A percentile compares a stretch with the other conserved stretches of the same genome.
These are phyloP conservation scores for Acipenser transmontanus DNA, from an alignment of 2,797 vertebrate species.

Conservation along the genomic window DNA sequence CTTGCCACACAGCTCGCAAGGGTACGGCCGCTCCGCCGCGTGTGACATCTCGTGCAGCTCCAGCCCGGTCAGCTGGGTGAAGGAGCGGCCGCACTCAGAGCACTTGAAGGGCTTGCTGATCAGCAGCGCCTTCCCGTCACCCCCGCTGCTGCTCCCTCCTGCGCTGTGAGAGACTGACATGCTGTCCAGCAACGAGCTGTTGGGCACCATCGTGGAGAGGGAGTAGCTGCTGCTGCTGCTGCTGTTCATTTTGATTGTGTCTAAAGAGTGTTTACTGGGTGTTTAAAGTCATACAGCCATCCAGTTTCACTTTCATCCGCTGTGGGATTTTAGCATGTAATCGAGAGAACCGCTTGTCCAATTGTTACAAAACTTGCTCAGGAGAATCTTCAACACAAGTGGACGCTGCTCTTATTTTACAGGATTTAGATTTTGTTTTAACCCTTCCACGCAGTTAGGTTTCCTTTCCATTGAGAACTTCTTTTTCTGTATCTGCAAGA, in stretches of 20 bases:
- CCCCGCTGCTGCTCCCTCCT: constrained; percentile 13
- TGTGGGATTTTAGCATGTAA: not conserved
- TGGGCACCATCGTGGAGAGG: constrained; percentile 27
- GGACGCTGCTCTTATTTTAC: too few relatives aligned
- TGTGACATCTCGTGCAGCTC: constrained; percentile 15
- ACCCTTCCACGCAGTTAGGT: too few relatives aligned
- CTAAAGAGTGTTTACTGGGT: too few relatives aligned
- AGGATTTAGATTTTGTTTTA: too few relatives aligned
- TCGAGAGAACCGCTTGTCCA: too few relatives aligned
- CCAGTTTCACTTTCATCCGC: not conserved
- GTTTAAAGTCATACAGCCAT: not conserved
- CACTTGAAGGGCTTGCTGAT: constrained; percentile 26
- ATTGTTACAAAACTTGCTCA: too few relatives aligned
- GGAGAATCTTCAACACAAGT: too few relatives aligned
- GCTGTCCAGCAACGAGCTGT: constrained; percentile 38
- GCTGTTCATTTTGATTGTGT: not conserved
- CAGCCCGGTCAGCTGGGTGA: constrained; percentile 22
- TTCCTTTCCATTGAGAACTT: too few relatives aligned
- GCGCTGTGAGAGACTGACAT: not conserved
- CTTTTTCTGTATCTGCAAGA: too few relatives aligned
- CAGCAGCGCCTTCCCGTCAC: constrained; percentile 16
- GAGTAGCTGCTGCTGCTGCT: constrained; percentile 5
- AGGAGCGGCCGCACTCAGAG: constrained; percentile 38
- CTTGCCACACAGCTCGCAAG: constrained; percentile 15
- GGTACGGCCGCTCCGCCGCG: not conserved